Evolutionary conservation across 2,113 vertebrate species (phyloP), one percentile per base, ranked within the genome.

Genomic region (Trinectes maculatus): DNA sequence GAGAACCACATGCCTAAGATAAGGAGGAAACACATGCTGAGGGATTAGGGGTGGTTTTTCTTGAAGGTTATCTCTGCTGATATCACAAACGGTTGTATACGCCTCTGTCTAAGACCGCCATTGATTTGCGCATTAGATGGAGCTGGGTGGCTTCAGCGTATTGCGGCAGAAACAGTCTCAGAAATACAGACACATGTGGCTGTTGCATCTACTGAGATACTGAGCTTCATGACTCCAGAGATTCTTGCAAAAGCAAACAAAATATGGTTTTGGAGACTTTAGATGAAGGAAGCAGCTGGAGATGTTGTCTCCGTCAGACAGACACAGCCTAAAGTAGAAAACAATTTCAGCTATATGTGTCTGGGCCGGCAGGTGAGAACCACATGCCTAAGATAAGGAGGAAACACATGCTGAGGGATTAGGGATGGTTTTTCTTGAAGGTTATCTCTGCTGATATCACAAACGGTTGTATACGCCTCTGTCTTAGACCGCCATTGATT

Each of bases 1-100:
- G 77, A 85, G 63, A 69, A 74, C 58, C 74, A 78, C 72, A 58
- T 70, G 79, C 51, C 29, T 26, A 26, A 66, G 69, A 79, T 79
- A 60, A 77, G 74, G 55, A 71, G 65, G 64, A 54, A 67, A 60
- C 60, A 47, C 81, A 85, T 52, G 84, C 72, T 72, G 75, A 58
- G 69, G 65, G 76, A 83, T 84, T 66, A 79, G 73, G 61, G 51
- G 62, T 34, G 53, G 29, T 65, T 76, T 77, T 33, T 60, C 60
- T 79, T 81, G 71, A 87, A 84, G 85, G 71, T 83, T 87, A 86
- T 86, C 79, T 52, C 63, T 44, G 71, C 57, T 71, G 72, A 64
- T 80, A 68, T 83, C 64, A 82, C 61, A 78, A 82, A 84, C n/a
- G 72, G 76, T 73, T 79, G 64, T 51, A 39, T 51, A 61, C 46